Evolutionary conservation across 2,888 invertebrate species (phyloP).

Genomic region (Encarsia formosa): DNA sequence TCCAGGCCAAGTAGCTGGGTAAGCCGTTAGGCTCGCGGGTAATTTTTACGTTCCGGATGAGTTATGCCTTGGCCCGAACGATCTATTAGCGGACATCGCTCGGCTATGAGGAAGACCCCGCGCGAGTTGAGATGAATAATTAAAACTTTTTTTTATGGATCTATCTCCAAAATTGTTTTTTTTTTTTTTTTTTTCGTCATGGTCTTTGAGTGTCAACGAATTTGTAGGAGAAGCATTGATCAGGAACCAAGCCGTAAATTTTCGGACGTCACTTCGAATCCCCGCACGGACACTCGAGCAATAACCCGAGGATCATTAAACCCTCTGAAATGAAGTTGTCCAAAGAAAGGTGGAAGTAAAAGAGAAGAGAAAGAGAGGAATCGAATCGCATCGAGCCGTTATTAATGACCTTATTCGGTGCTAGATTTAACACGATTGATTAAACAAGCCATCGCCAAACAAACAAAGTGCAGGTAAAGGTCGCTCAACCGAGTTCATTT

Average conservation of each 20-base stretch:
- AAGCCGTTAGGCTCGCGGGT: slow-evolving; percentile 16
- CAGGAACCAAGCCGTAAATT: too few species aligned
- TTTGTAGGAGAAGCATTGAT: too few species aligned
- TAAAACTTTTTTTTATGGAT: too few species aligned
- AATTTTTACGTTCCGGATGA: slow-evolving; percentile 21
- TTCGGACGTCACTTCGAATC: too few species aligned
- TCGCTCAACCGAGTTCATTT: slow-evolving; percentile 19
- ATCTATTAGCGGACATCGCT: slow-evolving; percentile 19
- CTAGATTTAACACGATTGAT: slow-evolving; percentile 23
- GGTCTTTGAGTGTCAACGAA: too few species aligned
- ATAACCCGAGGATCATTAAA: too few species aligned
- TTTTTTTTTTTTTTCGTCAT: too few species aligned
- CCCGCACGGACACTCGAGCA: too few species aligned
- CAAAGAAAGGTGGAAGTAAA: not conserved
- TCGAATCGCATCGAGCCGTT: slow-evolving; percentile 2
- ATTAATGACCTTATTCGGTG: slow-evolving; percentile 23
- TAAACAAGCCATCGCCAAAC: slow-evolving; percentile 13
- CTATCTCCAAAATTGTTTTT: too few species aligned
- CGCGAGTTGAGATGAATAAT: too few species aligned
- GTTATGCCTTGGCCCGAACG: slow-evolving; percentile 18
- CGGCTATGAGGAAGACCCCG: slow-evolving; percentile 1
- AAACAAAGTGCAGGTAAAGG: not conserved
- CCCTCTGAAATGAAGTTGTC: slow-evolving; percentile 18
- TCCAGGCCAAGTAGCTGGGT: slow-evolving; percentile 12
- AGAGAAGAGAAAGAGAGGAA: too few species aligned